Base-by-base conservation (phyloP, 2,888 invertebrate genomes). In the Leptura quadrifasciata region DNA sequence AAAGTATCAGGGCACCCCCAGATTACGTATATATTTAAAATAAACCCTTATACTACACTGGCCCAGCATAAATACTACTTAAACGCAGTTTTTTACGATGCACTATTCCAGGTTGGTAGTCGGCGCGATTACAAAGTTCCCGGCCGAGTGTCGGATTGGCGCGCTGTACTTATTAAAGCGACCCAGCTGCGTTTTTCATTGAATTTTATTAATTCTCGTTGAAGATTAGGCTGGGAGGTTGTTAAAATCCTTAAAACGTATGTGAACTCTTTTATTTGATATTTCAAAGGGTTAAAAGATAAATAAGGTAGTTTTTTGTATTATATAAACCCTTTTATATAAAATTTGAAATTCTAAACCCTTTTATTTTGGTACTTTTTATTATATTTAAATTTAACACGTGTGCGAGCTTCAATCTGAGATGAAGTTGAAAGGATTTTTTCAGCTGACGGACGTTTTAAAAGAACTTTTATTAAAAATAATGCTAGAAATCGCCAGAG, bases 301-400 rank as follows among this genome's bases (percentile, higher is more conserved):
- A 84, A 84, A 83, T 84, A 85, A 84, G 83, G 84, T 82, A 82
- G 80, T 82, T 83, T 84, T 85, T 83, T 79, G 79, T 82, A 82
- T 81, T 78, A 78, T 74, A 77, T 72, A 67, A 73, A 77, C 79
- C 80, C 80, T 80, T 80, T 80, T 80, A 80, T 80, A 72, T 79
- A 74, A 80, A 80, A 79, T 80, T 74, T 76, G 86, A 86, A 86
- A 86, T 86, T 86, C 85, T 86, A 87, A 85, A 87, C 86, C 86
- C 85, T 80, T 85, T 87, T 87, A 87, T 87, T 87, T 87, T 85
- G 85, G 84, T 82, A 81, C 81, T 81, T 85, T 85, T 84, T 81
- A 83, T 84, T 83, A 84, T 83, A 84, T 85, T 84, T 84, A 84
- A 83, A 83, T 83, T 83, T 80, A 85, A 85, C 85, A 85, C 85